These are phyloP conservation scores for Lophotis ruficrista DNA, from an alignment of 2,113 vertebrate genomes.

Conservation along the genomic window DNA sequence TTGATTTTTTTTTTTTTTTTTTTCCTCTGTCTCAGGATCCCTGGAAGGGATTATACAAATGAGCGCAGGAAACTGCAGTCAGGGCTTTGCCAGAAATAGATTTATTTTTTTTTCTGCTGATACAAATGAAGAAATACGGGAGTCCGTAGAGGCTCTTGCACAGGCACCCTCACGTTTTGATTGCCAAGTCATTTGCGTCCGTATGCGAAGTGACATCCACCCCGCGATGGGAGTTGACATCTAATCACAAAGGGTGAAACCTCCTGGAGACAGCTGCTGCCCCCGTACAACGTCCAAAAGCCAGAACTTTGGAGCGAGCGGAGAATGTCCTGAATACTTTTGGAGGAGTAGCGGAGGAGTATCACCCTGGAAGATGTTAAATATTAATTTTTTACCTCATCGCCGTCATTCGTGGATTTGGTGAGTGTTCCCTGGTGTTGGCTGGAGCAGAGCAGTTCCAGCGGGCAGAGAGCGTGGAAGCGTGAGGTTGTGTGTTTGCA, in stretches of 20 bases:
- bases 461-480: neutral
- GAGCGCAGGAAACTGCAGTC: conserved; percentile 59
- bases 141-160: conserved; percentile 41
- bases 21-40: neutral
- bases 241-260: conserved; percentile 59
- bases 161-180: conserved; percentile 46
- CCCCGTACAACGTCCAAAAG: neutral
- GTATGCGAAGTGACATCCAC: conserved; percentile 13
- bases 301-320: neutral
- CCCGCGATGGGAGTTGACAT: conserved; percentile 49
- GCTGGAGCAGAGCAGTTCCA: neutral
- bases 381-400: conserved; percentile 61
- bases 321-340: neutral
- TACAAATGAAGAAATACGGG: conserved; percentile 60
- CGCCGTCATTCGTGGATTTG: conserved; percentile 80
- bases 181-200: conserved; percentile 59
- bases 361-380: conserved; percentile 65
- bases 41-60: conserved; percentile 60
- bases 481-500: neutral
- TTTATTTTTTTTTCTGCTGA: conserved; percentile 6
- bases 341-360: neutral
- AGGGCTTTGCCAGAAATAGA: conserved; percentile 61
- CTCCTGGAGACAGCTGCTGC: conserved; percentile 35
- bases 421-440: conserved; percentile 57
- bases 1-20: neutral